phyloP scores from a whole-genome alignment of 35 echinoderm and acorn worm genomes.

The Amphiura filiformis region DNA sequence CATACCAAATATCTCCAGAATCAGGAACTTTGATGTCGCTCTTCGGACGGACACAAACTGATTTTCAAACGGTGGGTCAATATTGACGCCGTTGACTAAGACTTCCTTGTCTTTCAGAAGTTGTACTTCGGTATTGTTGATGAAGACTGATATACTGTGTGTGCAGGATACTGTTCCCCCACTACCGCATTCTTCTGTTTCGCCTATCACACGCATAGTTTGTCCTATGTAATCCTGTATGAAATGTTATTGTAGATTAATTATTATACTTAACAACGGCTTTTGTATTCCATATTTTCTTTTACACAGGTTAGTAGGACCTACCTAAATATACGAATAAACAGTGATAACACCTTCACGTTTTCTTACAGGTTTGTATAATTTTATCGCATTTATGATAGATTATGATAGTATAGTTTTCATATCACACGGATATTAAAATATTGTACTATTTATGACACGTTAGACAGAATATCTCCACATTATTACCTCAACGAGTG shows the following conservation, averaged over 20 bases:
- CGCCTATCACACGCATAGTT: constrained; percentile 46
- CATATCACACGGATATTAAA: too few species aligned
- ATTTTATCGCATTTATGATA: too few species aligned
- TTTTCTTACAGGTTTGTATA: too few species aligned
- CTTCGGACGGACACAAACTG: constrained; percentile 58
- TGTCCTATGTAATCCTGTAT: constrained; percentile 74
- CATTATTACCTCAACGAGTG: constrained; percentile 70
- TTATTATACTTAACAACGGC: too few species aligned
- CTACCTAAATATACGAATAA: not conserved
- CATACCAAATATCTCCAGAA: constrained; percentile 71
- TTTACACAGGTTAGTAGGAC: not conserved
- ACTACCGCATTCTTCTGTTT: constrained; percentile 57
- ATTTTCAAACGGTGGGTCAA: constrained; percentile 57
- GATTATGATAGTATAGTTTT: too few species aligned
- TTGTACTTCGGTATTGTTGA: constrained; percentile 66
- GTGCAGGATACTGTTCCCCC: constrained; percentile 69
- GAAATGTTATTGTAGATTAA: not conserved
- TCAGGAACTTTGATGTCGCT: constrained; percentile 76
- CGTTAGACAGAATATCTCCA: not conserved
- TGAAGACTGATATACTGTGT: constrained; percentile 26
- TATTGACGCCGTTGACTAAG: constrained; percentile 53
- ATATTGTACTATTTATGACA: too few species aligned
- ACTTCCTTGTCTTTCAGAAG: constrained; percentile 53
- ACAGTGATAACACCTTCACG: too few species aligned
- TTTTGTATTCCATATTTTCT: not conserved